Base-by-base conservation (phyloP, 1,140 invertebrate species). In the Drosophila willistoni region DNA sequence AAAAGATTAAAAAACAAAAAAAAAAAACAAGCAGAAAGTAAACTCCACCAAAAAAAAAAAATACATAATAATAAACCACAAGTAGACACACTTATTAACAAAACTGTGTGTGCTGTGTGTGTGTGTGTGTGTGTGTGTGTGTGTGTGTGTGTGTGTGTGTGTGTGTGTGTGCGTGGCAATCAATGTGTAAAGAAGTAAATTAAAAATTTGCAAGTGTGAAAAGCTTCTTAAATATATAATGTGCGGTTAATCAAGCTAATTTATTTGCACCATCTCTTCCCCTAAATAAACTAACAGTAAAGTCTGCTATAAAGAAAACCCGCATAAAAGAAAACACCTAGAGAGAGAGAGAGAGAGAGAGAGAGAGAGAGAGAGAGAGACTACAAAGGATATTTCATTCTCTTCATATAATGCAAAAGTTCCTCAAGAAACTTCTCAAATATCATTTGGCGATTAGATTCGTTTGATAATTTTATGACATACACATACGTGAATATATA, bases 1-100 rank as follows among this genome's bases (percentile, higher is more conserved):
- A 68, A 60, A 70, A 72, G 61, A 63, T 44, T 33, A 33, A 47
- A 34, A 42, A 63, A 39, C 34, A 19, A 19, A 10, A 47, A 19
- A 47, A 9, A 10, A 22, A 10, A 12, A 19, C 42, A 47, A 47
- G 17, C 9, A 47, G 17, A 47, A 47, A 47, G 44, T 47, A 47
- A 19, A 51, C 9, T 19, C 44, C 19, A 51, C 44, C 17, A 47
- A 19, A 17, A 51, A 14, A 51, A 47, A 47, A 47, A 47, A 44
- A 47, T 6, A 47, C 9, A 12, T 5, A 12, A 36, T 29, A 36
- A 2, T 36, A 10, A 36, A 51, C 44, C 44, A n/a, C 44, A 51
- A 51, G 44, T 12, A 51, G 44, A 22, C 44, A 51, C 12, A 51
- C 44, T 51, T 51, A 51, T 51, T 51, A 51, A 51, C 17, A 51